Evolutionary conservation across 30 jellyfish, hydroid and myxozoan species (phyloP).

Genomic region (Cassiopea xamachana): DNA sequence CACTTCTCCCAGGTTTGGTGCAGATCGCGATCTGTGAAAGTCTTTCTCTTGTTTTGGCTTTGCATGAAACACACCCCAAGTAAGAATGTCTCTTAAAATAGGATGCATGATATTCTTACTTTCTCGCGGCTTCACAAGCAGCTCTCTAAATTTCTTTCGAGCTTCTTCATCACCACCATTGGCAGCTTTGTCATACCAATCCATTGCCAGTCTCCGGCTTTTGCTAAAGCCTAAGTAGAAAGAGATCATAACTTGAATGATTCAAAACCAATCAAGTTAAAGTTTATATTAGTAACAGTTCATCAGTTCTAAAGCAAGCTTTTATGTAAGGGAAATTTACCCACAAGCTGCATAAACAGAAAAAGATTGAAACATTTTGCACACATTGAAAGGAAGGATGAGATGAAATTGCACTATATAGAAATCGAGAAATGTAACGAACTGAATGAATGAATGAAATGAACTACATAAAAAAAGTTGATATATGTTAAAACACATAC

Average conservation of each 20-base stretch:
- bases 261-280: background rate
- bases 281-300: background rate
- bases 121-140: slow-evolving; percentile 4
- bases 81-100: slow-evolving; percentile 44
- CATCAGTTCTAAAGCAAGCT: background rate
- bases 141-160: slow-evolving; percentile 22
- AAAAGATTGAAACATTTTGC: background rate
- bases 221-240: slow-evolving; percentile 17
- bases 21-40: slow-evolving; percentile 65
- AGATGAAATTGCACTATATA: background rate
- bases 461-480: too few species aligned
- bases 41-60: slow-evolving; percentile 18
- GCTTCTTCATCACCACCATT: slow-evolving; percentile 69
- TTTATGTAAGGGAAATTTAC: background rate
- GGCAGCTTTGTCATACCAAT: slow-evolving; percentile 70
- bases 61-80: slow-evolving; percentile 33
- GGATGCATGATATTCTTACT: slow-evolving; percentile 53
- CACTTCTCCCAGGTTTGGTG: slow-evolving; percentile 47
- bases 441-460: background rate
- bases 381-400: background rate
- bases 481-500: too few species aligned
- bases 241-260: background rate
- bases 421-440: background rate
- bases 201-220: slow-evolving; percentile 59
- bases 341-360: background rate